These are phyloP conservation scores for Pardalotus punctatus DNA, from an alignment of 2,113 vertebrate genomes.

Conservation along the genomic window DNA sequence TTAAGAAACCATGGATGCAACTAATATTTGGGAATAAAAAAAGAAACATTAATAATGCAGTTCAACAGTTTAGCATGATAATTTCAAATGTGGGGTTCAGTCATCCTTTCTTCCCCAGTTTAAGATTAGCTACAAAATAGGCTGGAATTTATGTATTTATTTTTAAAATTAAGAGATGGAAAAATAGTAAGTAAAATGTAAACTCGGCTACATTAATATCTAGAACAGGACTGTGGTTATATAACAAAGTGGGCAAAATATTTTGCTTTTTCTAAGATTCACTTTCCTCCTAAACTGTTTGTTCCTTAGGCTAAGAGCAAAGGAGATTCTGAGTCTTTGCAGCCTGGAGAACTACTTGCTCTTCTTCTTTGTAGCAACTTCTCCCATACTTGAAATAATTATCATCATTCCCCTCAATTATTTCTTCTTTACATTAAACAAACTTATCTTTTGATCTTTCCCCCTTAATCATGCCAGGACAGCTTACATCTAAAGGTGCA, in stretches of 20 bases:
- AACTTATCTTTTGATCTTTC: constrained; percentile 29
- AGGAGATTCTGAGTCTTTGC: background rate
- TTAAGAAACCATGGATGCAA: background rate
- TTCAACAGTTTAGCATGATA: background rate
- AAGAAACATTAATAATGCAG: background rate
- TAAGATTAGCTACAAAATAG: background rate
- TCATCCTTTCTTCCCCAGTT: background rate
- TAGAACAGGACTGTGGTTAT: background rate
- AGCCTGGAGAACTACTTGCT: background rate
- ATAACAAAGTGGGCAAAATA: background rate
- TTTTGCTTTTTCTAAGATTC: background rate
- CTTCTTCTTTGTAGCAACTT: background rate
- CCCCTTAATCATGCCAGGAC: background rate
- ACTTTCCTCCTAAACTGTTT: background rate
- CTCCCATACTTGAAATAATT: constrained; percentile 1
- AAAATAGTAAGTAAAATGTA: background rate
- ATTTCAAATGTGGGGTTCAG: background rate
- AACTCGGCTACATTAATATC: background rate
- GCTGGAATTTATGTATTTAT: background rate
- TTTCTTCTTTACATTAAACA: background rate
- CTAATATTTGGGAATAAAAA: background rate
- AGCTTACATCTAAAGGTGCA: background rate
- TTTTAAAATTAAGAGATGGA: background rate
- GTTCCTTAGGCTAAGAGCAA: background rate
- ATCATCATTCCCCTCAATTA: background rate